Evolutionary conservation across 2,113 vertebrate genomes (phyloP), one percentile per base, ranked within the genome.

Genomic region (Lepisosteus osseus): DNA sequence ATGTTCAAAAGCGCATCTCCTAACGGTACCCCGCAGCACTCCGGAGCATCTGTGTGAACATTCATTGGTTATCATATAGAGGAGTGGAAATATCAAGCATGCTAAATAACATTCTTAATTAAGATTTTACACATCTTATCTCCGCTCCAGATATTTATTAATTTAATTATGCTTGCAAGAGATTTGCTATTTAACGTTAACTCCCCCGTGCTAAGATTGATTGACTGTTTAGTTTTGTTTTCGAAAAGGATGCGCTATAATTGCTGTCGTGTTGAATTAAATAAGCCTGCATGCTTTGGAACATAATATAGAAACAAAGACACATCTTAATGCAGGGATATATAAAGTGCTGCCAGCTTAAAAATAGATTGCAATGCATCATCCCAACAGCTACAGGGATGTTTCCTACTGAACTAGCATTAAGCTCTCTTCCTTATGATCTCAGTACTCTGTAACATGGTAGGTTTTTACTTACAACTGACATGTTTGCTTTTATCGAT

Each of bases 351-450:
- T 76, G 86, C 83, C 84, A 86, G 86, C 88, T 83, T 91, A 92
- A 93, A 92, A 94, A 93, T 92, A 92, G 89, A 89, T 44, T 83
- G 89, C 88, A 83, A 90, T 91, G 90, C 88, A 90, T 92, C 91
- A 92, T 87, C 89, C 87, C 86, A 85, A 86, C 88, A 87, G 89
- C 82, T 89, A 87, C 69, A 88, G 90, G 87, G 88, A 83, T 86
- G 82, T 79, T 90, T 90, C 89, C 86, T 89, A 79, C 72, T 80
- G 56, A 44, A 69, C 29, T 29, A 29, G 29, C 54, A 74, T 57
- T 54, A 14, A 43, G 44, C 14, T 55, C 55, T 47, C 15, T 57
- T 47, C 47, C 54, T 47, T 45, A 67, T 44, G 65, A 67, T 67
- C 45, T 17, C 42, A 43, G 45, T 15, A 47, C 47, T 67, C 45